These are phyloP conservation scores for Palloptera scutellata DNA, from an alignment of 2,888 invertebrate genomes.

Conservation along the genomic window DNA sequence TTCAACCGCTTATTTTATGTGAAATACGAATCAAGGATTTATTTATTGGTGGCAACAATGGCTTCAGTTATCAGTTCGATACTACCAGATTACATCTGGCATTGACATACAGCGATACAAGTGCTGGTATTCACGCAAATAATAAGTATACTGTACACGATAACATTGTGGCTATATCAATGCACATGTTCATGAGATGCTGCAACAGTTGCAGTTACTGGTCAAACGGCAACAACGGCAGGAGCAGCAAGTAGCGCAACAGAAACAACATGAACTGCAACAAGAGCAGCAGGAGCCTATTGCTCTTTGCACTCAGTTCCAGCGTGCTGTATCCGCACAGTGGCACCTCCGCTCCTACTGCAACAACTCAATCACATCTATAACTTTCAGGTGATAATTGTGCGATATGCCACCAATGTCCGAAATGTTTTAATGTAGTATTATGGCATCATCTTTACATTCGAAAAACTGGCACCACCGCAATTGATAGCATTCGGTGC, in stretches of 20 bases:
- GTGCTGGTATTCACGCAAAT: background rate
- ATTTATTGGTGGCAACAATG: no score
- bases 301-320: background rate
- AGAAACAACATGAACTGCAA: background rate
- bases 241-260: background rate
- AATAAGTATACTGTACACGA: background rate
- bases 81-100: background rate
- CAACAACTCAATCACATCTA: conserved; percentile 3
- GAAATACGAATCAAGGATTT: background rate
- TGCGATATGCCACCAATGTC: background rate
- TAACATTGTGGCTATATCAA: conserved; percentile 7
- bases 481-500: background rate
- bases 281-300: background rate
- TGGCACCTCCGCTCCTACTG: conserved; percentile 17
- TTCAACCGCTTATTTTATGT: conserved; percentile 4
- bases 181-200: background rate
- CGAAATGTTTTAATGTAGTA: background rate
- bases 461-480: background rate
- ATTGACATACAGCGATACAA: background rate
- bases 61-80: no score
- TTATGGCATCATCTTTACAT: conserved; percentile 8
- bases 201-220: background rate
- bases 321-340: conserved; percentile 6
- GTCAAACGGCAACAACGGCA: background rate
- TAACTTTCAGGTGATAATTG: background rate